Evolutionary conservation across 2,888 invertebrate species (phyloP).

Genomic region (Drosophila prolongata): DNA sequence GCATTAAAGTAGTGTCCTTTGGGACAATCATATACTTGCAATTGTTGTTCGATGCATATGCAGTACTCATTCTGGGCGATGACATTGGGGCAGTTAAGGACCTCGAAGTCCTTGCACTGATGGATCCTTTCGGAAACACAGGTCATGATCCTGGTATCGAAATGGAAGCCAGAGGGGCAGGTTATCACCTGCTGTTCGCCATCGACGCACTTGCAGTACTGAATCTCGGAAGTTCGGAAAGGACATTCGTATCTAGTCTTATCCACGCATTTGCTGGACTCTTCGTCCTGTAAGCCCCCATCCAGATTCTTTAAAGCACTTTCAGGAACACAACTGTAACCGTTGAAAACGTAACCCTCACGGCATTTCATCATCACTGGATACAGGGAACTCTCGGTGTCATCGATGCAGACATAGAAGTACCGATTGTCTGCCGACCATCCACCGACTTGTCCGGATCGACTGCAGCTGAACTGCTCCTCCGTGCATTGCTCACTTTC

Average conservation of each 20-base stretch:
- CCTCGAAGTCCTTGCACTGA: conserved; percentile 8
- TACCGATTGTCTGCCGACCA: conserved; percentile 74
- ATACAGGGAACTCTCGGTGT: conserved; percentile 50
- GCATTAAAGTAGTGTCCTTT: not conserved
- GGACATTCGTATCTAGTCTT: conserved; percentile 35
- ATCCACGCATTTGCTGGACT: conserved; percentile 10
- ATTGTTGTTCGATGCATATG: conserved; percentile 3
- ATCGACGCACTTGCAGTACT: conserved; percentile 39
- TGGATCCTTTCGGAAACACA: conserved; percentile 43
- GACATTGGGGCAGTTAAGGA: not conserved
- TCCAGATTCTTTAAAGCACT: not conserved
- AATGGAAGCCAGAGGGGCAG: conserved; percentile 57
- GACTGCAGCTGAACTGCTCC: conserved; percentile 69
- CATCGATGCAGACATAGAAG: conserved; percentile 75
- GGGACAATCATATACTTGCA: conserved; percentile 4
- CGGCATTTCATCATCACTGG: conserved; percentile 77
- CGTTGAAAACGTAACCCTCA: conserved; percentile 63
- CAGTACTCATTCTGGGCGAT: conserved; percentile 6
- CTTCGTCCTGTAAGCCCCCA: not conserved
- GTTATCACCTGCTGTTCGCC: not conserved
- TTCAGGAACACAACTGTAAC: conserved; percentile 46
- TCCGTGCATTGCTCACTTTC: conserved; percentile 58
- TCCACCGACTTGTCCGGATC: conserved; percentile 64
- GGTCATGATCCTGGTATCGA: conserved; percentile 28
- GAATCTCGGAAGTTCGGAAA: not conserved